Conservation (phyloP, 2,797 vertebrate genomes). For the Ciconia nigra region DNA sequence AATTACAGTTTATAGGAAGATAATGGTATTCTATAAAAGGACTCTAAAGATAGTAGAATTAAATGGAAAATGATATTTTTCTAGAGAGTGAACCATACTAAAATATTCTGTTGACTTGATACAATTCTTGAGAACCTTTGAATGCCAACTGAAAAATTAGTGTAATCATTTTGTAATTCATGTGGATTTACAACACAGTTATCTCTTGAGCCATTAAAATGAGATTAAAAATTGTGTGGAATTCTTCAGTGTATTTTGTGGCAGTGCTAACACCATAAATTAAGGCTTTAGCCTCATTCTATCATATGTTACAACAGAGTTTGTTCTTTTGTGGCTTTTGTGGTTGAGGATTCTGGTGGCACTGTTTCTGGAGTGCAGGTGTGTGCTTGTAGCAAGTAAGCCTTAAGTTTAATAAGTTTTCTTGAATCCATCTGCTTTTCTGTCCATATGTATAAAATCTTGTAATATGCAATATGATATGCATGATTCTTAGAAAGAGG, state of each 20-base stretch:
- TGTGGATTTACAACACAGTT: neutral
- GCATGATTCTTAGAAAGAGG: neutral
- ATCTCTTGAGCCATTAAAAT: neutral
- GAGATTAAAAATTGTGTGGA: neutral
- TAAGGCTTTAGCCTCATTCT: neutral
- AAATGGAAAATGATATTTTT: neutral
- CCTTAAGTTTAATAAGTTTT: neutral
- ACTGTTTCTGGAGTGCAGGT: conserved; percentile 17
- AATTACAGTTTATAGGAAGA: neutral
- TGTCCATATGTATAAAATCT: neutral
- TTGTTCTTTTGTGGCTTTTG: neutral
- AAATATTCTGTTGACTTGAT: neutral
- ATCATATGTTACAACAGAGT: neutral
- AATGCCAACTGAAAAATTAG: neutral
- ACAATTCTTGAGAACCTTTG: neutral
- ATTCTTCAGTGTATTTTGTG: neutral
- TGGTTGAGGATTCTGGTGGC: neutral
- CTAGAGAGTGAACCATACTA: neutral
- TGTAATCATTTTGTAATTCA: neutral
- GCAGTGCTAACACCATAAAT: neutral
- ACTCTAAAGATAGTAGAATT: neutral
- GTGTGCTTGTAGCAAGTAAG: neutral
- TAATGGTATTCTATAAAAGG: neutral
- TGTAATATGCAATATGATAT: neutral
- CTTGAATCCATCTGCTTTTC: conserved; percentile 2